Conservation (phyloP, 1,140 invertebrate species). For the Brachionus angularis region DNA sequence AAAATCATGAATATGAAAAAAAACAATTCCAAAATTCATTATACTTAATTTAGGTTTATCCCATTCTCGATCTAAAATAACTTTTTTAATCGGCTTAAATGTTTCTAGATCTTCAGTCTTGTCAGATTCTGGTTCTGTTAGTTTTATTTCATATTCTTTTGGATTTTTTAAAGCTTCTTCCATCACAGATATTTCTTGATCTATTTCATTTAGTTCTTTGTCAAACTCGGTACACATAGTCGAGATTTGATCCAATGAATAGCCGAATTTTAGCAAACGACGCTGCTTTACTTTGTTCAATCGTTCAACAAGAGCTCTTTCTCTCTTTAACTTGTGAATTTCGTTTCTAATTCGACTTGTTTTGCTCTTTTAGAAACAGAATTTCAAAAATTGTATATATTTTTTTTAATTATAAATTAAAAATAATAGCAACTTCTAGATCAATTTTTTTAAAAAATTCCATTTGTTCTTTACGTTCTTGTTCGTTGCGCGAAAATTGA, state of each 20-base stretch:
- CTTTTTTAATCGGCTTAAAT: constrained; percentile 6
- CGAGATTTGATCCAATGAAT: constrained; percentile 11
- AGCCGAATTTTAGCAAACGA: constrained; percentile 22
- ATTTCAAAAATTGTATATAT: background rate
- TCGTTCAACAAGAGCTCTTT: constrained; percentile 24
- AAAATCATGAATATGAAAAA: background rate
- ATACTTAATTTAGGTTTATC: constrained; percentile 44
- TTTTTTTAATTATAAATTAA: background rate
- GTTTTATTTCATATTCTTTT: background rate
- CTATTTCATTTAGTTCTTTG: constrained; percentile 22
- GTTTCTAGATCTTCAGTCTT: background rate
- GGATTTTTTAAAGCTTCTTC: constrained; percentile 12
- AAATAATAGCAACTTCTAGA: constrained; percentile 20
- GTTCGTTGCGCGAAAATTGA: constrained; percentile 22
- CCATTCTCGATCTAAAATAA: constrained; percentile 39
- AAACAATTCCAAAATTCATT: background rate
- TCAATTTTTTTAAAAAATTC: constrained; percentile 43
- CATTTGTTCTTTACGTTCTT: constrained; percentile 27
- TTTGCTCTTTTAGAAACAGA: constrained; percentile 37
- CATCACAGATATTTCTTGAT: background rate
- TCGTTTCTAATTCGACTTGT: constrained; percentile 26
- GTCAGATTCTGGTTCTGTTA: background rate
- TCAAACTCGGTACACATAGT: constrained; percentile 8
- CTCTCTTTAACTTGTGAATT: constrained; percentile 19
- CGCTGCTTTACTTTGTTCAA: constrained; percentile 32